Base-by-base conservation (phyloP, 2,797 vertebrate genomes). In the Phrynocephalus forsythii region DNA sequence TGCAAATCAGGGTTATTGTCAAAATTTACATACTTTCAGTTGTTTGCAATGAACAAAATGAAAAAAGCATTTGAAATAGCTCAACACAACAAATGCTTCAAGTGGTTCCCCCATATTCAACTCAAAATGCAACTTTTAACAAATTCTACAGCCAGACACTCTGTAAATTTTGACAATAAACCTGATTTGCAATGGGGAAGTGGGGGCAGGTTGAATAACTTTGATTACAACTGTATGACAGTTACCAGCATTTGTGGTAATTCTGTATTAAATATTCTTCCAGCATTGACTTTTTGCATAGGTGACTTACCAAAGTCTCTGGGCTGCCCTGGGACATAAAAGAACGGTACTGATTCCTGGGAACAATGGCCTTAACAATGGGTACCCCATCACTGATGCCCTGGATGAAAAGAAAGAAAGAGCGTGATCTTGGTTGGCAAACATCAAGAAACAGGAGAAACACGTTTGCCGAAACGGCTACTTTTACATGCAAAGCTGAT, bases 251-350 rank as follows among this genome's bases (percentile, higher is more conserved):
- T 80, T 80, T 85, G 73, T 80, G 79, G 69, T 13, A 66, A 88
- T 3, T 79, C 4, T 22, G 81, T 22, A 6, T 6, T 2, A 33
- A 11, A 76, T 30, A 30, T 33, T 33, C 75, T 73, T 73, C 76
- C 33, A n/a, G 28, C 9, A 60, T 8, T 10, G 52, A 50, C 56
- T n/a, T 76, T 87, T 60, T n/a, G 1, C 33, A 84, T 1, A 77
- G 5, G 10, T 6, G 84, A 95, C 98, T 98, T 95, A 99, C 98
- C 98, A 99, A 92, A 82, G 97, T 96, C 95, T 99, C 98, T 11
- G 98, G 98, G 91, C 98, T 99, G 87, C 99, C 98, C 94, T 99
- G 99, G 87, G 98, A 98, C 96, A 99, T 99, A 95, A 99, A 99
- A 84, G 98, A 99, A 92, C 98, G 98, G 79, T 98, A 97, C 92